Base-by-base conservation (phyloP, 2,888 invertebrate species). In the Tigriopus californicus region DNA sequence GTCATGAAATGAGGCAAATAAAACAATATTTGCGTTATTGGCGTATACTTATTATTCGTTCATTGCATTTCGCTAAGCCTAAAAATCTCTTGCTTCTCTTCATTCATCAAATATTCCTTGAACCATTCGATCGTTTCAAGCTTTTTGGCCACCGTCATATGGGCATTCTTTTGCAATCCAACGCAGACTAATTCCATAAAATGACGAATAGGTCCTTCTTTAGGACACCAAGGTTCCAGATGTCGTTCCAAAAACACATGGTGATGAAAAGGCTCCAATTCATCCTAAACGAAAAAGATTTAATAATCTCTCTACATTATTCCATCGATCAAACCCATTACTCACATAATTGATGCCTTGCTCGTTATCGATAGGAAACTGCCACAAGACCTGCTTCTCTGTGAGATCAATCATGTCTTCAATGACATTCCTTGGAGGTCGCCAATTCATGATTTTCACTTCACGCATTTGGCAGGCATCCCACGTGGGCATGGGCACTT, bases 341-440 rank as follows among this genome's bases (percentile, higher is more conserved):
- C n/a, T 42, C 12, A 42, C 53, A 41, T n/a, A 24, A n/a, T 61
- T 61, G 42, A 64, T 25, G 41, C 89, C 94, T 77, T 88, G 85
- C 73, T 98, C 97, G 75, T 98, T 98, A 71, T 98, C 79, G 62
- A 98, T 90, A 1, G 98, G 98, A 70, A 94, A 98, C 64, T 82
- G 80, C 97, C 97, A 98, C 13, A 95, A 71, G 73, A 91, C 94
- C 47, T 90, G 91, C 70, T 90, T 81, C 60, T 90, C 81, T 0
- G 97, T 97, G 94, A 92, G 94, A 57, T 80, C 69, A 52, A 87
- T 84, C 81, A 92, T 83, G 73, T 97, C 89, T 71, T 97, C 85
- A 70, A 88, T 94, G 67, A 83, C 83, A 74, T 95, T 97, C 10
- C 76, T 70, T 0, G 92, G 89, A 0, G 86, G 82, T 69, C 82